phyloP scores from a whole-genome alignment of 2,797 vertebrate genomes.

The Siniperca obscura region DNA sequence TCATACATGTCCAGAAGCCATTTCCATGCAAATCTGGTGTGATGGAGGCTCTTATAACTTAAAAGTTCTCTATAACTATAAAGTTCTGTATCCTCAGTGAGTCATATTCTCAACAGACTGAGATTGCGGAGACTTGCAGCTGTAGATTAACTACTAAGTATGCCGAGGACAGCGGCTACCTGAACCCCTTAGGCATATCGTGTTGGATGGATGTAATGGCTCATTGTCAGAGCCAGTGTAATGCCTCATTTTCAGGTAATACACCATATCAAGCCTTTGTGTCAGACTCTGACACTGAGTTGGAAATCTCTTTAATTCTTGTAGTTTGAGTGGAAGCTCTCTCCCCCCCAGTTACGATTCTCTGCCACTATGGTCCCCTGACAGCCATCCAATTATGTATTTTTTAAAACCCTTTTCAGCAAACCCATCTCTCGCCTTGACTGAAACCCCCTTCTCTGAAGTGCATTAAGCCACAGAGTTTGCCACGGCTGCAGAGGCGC shows the following conservation, averaged over 20 bases:
- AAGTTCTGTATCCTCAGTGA: background rate
- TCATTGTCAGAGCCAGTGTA: slow-evolving; percentile 31
- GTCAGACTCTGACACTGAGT: slow-evolving; percentile 44
- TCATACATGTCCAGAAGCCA: background rate
- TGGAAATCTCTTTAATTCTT: slow-evolving; percentile 63
- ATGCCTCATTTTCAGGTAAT: slow-evolving; percentile 54
- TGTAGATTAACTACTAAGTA: slow-evolving; percentile 20
- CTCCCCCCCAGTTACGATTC: slow-evolving; percentile 43
- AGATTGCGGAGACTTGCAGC: background rate
- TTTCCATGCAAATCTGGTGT: background rate
- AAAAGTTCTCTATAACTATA: background rate
- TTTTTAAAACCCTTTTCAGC: slow-evolving; percentile 54
- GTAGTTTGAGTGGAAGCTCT: slow-evolving; percentile 42
- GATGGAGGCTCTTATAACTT: background rate
- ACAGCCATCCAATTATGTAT: slow-evolving; percentile 71
- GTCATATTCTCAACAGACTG: background rate
- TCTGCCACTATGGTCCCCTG: slow-evolving; percentile 54
- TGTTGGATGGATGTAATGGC: slow-evolving; percentile 42
- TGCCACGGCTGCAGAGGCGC: slow-evolving; percentile 45
- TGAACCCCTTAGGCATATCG: slow-evolving; percentile 25
- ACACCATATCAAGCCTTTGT: slow-evolving; percentile 29
- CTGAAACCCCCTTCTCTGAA: slow-evolving; percentile 40
- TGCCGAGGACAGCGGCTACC: slow-evolving; percentile 7
- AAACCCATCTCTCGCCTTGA: slow-evolving; percentile 39
- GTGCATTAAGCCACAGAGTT: slow-evolving; percentile 53